These are phyloP conservation scores for Nemapogon koenigi DNA, from an alignment of 2,888 invertebrate species.

Conservation along the genomic window DNA sequence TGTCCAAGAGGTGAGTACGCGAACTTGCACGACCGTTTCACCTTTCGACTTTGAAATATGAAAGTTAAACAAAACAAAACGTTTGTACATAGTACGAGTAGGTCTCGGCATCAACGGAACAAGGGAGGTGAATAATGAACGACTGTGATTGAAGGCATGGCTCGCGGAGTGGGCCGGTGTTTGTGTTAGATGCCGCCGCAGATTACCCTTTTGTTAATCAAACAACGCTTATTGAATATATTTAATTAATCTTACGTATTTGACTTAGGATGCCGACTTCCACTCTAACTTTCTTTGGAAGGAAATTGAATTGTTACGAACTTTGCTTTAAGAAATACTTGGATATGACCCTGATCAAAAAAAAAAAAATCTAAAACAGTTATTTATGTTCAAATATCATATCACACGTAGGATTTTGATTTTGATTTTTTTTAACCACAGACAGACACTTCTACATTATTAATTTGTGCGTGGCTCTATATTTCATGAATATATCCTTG, in stretches of 20 bases:
- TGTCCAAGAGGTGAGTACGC: too few relatives aligned
- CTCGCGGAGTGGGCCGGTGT: slow-evolving; percentile 46
- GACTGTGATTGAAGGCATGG: slow-evolving; percentile 59
- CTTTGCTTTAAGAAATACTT: too few relatives aligned
- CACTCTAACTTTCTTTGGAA: too few relatives aligned
- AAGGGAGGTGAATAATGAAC: slow-evolving; percentile 61
- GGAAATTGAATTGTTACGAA: too few relatives aligned
- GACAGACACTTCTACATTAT: too few relatives aligned
- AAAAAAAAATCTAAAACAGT: too few relatives aligned
- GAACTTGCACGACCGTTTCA: slow-evolving; percentile 23
- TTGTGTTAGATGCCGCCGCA: slow-evolving; percentile 61
- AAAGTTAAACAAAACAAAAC: slow-evolving; percentile 60
- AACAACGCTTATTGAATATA: slow-evolving; percentile 58
- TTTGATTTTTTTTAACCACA: too few relatives aligned
- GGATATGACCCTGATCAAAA: too few relatives aligned
- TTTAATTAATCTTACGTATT: slow-evolving; percentile 58
- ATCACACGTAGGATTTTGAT: too few relatives aligned
- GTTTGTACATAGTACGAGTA: slow-evolving; percentile 21
- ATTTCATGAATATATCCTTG: too few relatives aligned
- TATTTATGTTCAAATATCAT: too few relatives aligned
- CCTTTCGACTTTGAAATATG: slow-evolving; percentile 45
- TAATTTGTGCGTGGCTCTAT: too few relatives aligned
- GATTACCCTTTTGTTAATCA: slow-evolving; percentile 62
- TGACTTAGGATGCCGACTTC: slow-evolving; percentile 36
- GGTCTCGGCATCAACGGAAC: slow-evolving; percentile 52